Evolutionary conservation across 2,888 invertebrate genomes (phyloP), one percentile per base, ranked within the genome.

Genomic region (Trachelus iudaicus): DNA sequence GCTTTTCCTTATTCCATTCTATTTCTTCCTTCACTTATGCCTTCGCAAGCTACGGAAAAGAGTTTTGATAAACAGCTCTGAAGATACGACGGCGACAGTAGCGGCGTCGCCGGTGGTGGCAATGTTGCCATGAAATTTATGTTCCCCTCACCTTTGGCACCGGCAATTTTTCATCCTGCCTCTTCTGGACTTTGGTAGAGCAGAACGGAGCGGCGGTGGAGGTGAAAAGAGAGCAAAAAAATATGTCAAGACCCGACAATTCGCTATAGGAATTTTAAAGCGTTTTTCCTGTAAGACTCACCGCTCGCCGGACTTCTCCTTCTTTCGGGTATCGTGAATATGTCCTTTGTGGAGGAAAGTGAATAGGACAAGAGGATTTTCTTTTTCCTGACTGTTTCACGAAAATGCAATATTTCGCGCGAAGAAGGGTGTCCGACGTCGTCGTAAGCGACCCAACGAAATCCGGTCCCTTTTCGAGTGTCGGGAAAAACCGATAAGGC

Each of bases 41-140:
- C 23, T 56, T 56, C 9, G 56, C 56, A 56, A 56, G 9, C 23
- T 56, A 56, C 56, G 56, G 56, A 85, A 85, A 86, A 84, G 85
- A 85, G 85, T 81, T 82, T 84, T 88, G 89, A 90, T 89, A 89
- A 90, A 89, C 89, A 89, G 82, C 84, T 79, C 33, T 56, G 77
- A 69, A 69, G 75, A 77, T 75, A 75, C 81, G 77, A 76, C 56
- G 78, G 73, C 76, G 79, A 78, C 74, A 34, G 73, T 75, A 35
- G 76, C 75, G 73, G 77, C 77, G 77, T 76, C 35, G 75, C 77
- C 73, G 37, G 76, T 69, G 76, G 69, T 34, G 68, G 73, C 80
- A 73, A 40, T 40, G 79, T 75, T 76, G 76, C 82, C 81, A 82
- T 79, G 82, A 84, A 88, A 90, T 90, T 90, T 89, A 89, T 88